Base-by-base conservation (phyloP, 2,797 vertebrate species). In the Alcedo quadribrachys region DNA sequence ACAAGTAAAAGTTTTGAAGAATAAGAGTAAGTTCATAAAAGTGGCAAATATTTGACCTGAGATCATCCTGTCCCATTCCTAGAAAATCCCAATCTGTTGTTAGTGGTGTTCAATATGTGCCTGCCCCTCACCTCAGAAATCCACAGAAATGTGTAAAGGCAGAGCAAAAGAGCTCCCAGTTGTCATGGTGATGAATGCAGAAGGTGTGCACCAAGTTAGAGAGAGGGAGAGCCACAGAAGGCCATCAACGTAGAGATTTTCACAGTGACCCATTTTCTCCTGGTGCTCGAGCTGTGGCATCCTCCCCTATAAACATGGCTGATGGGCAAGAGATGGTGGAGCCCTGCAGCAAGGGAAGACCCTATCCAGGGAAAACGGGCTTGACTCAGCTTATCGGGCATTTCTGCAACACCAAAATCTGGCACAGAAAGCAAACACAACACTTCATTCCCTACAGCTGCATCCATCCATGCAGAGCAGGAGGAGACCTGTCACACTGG, bases 161-260 rank as follows among this genome's bases (percentile, higher is more conserved):
- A 42, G 4, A 76, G 50, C n/a, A n/a, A 69, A 78, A 88, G 69
- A 81, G 61, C 53, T 27, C 54, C 22, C 37, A 45, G 79, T 92
- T 92, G 91, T 92, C 82, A 92, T 76, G 80, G 92, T 15, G 55
- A 93, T 51, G 40, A 66, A 75, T 65, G 71, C 17, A 81, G 79
- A 0, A 0, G 12, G 32, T 67, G 32, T 51, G 51, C 51, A 35
- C 15, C 0, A 0, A 70, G 28, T 8, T 32, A 67, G 22, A 45
- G 30, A 32, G 22, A 62, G 16, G 15, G 11, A 77, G 53, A 91
- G 75, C 18, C 35, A 43, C n/a, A 80, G 10, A 53, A 70, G 70
- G 10, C 32, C 67, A 37, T 17, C 74, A 60, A 9, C 1, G 1
- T 20, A 28, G 58, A 77, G 83, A 82, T 71, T 82, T 80, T 57